Percentiles rank a stretch among this genome's conserved stretches.
phyloP scores from a whole-genome alignment of 2,797 vertebrate genomes.

The Allobates femoralis region DNA sequence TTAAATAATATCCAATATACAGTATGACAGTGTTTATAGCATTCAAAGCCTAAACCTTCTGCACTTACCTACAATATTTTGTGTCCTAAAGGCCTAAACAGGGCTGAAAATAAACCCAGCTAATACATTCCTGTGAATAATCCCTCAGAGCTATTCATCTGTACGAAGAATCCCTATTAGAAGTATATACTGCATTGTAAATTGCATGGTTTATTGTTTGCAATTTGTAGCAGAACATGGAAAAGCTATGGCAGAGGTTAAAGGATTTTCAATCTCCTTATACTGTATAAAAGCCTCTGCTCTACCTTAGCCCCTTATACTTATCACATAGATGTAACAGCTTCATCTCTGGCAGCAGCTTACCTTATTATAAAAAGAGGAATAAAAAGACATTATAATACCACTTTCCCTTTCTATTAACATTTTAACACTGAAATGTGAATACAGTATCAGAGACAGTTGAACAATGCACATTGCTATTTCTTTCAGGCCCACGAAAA shows the following conservation, averaged over 20 bases:
- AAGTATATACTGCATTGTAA: constrained; percentile 6
- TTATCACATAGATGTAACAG: background rate
- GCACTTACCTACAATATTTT: background rate
- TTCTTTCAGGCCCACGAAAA: too few relatives aligned
- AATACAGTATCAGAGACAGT: too few relatives aligned
- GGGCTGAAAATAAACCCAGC: background rate
- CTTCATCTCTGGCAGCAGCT: background rate
- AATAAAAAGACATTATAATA: background rate
- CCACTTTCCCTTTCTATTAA: background rate
- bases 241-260: background rate
- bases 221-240: background rate
- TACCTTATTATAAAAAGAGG: background rate
- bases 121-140: background rate
- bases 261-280: background rate
- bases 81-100: background rate
- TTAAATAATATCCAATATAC: too few relatives aligned
- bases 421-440: background rate
- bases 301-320: background rate
- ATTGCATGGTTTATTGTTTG: background rate
- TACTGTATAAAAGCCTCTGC: background rate
- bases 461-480: too few relatives aligned
- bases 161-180: background rate
- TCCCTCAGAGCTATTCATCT: background rate
- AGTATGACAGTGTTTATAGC: background rate
- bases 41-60: background rate